A percentile compares a stretch with the other conserved stretches of the same genome.
Evolutionary conservation across 2,888 invertebrate genomes (phyloP).

Genomic region (Limnephilus auricula): DNA sequence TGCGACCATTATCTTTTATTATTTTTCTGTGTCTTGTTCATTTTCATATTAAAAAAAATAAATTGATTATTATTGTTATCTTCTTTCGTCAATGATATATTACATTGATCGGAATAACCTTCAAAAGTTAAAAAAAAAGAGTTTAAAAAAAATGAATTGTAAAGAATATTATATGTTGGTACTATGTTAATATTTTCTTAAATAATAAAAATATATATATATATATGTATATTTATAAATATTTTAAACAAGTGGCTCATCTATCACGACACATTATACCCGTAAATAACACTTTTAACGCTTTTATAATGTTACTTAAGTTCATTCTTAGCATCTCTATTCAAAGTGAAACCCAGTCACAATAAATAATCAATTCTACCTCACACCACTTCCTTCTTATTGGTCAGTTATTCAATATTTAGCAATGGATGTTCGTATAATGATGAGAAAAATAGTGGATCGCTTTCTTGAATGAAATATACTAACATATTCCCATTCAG

Average conservation of each 20-base stretch:
- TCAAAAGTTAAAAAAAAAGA: too few species aligned
- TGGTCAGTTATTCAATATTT: slow-evolving; percentile 15
- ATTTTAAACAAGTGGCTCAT: not conserved
- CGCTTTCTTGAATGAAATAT: slow-evolving; percentile 4
- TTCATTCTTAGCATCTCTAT: not conserved
- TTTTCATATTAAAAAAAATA: too few species aligned
- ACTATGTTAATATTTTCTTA: too few species aligned
- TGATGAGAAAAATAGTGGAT: not conserved
- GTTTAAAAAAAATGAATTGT: too few species aligned
- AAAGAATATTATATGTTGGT: too few species aligned
- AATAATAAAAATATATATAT: too few species aligned
- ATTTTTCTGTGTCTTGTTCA: too few species aligned
- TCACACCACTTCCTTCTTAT: not conserved
- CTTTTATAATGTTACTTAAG: not conserved
- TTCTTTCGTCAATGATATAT: too few species aligned
- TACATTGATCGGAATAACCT: too few species aligned
- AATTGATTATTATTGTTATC: too few species aligned
- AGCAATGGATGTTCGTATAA: not conserved
- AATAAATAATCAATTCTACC: not conserved
- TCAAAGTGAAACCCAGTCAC: not conserved
- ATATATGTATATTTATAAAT: too few species aligned
- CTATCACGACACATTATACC: not conserved
- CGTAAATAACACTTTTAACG: not conserved
- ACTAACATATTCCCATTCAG: not conserved
- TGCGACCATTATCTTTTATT: too few species aligned